Conservation (phyloP, 2,797 vertebrate genomes). For the Neosilurus hyrtlii region DNA sequence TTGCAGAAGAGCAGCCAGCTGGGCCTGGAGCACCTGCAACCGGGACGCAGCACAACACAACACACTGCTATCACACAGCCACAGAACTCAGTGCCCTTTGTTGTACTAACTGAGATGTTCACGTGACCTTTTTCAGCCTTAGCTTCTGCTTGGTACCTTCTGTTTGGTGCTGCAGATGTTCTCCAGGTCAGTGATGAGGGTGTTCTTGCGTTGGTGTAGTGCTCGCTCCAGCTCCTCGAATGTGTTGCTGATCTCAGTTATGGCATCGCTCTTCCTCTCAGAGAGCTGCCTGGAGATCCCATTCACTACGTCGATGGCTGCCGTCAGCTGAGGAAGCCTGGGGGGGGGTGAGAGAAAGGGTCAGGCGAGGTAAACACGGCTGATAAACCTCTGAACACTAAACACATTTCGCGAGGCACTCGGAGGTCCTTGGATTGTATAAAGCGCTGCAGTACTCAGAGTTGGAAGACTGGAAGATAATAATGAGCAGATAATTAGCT, state of each 20-base stretch:
- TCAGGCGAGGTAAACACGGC: not conserved
- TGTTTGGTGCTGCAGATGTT: slow-evolving; percentile 77
- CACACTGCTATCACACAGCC: not conserved
- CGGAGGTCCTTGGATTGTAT: not conserved
- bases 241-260: slow-evolving; percentile 82
- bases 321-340: slow-evolving; percentile 88
- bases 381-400: not conserved
- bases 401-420: not conserved
- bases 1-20: slow-evolving; percentile 82
- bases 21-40: slow-evolving; percentile 82
- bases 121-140: not conserved
- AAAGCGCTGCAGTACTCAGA: not conserved
- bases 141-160: slow-evolving; percentile 72
- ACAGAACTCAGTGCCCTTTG: not conserved
- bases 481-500: slow-evolving; percentile 14
- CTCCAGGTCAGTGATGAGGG: slow-evolving; percentile 88
- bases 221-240: slow-evolving; percentile 89
- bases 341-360: not conserved
- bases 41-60: not conserved
- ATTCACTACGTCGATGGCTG: slow-evolving; percentile 84
- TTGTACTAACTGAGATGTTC: too few species aligned
- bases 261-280: slow-evolving; percentile 82
- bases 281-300: slow-evolving; percentile 89
- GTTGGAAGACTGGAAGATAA: not conserved
- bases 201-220: slow-evolving; percentile 83